Percentiles rank a stretch among this genome's conserved stretches.
Conservation (phyloP, 2,113 vertebrate genomes). For the Pycnonotus jocosus region DNA sequence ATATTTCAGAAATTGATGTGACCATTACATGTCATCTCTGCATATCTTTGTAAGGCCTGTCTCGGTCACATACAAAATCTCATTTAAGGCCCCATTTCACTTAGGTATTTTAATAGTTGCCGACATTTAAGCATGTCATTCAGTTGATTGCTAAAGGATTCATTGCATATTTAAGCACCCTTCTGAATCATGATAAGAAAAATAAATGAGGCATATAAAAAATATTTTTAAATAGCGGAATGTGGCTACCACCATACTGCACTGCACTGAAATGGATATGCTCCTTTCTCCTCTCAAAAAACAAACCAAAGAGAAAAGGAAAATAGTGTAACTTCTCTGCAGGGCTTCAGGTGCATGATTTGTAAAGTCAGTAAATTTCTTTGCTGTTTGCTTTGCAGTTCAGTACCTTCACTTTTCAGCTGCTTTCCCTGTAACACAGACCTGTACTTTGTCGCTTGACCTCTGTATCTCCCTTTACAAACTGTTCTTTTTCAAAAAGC, state of each 20-base stretch:
- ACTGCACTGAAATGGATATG: neutral
- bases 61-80: neutral
- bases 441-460: constrained; percentile 29
- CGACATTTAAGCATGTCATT: constrained; percentile 1
- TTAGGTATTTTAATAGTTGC: neutral
- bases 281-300: fast-evolving
- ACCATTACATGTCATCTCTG: neutral
- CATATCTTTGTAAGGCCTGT: neutral
- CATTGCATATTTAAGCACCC: neutral
- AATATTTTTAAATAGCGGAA: neutral
- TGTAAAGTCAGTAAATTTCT: constrained; percentile 20
- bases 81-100: constrained; percentile 1
- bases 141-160: neutral
- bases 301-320: neutral
- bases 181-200: neutral
- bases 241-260: neutral
- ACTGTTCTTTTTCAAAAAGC: constrained; percentile 23
- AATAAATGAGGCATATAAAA: neutral
- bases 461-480: constrained; percentile 34
- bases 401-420: neutral
- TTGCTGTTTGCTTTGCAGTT: neutral
- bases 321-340: neutral
- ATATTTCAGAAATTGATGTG: neutral
- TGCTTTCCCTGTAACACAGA: neutral
- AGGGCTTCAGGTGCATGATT: neutral